Base-by-base conservation (phyloP, 92 coral and sea anemone species). In the Zoanthus sociatus region DNA sequence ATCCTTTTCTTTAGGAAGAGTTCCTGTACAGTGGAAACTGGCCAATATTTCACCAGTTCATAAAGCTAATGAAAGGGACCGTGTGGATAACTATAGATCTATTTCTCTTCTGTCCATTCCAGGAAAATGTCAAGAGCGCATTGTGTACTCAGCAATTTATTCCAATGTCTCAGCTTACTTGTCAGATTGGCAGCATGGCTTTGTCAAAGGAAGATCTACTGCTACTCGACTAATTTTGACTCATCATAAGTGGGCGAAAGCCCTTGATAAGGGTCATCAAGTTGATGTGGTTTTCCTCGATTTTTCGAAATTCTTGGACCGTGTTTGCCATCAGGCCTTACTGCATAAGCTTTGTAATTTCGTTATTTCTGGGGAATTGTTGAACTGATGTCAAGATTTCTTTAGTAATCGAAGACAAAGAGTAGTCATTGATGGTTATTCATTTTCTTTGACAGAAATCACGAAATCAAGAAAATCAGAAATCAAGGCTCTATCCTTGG, bases 41-140 rank as follows among this genome's bases (percentile, higher is more conserved):
- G 87, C 82, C 11, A 88, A 88, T 21, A 31, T 81, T 79, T 68
- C 90, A 33, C 87, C 87, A 2, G 87, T 88, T 72, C 71, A 46
- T 70, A 88, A 88, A 79, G 54, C 87, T 1, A 79, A 26, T 56
- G 87, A 71, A 4, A 88, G n/a, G 75, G 90, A 88, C 32, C 31
- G 72, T 47, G 90, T 81, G 12, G 87, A 88, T 78, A 88, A 88
- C 55, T 88, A 71, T 56, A 61, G 83, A 79, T 71, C 87, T n/a
- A 82, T 88, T 61, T 86, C 89, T 30, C 90, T 78, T 17, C 32
- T 88, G 73, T 88, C 90, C 77, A 88, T 81, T 61, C 81, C 90
- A 37, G 73, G 82, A 42, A 88, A 81, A 88, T 88, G 87, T 82
- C 83, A 88, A 73, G 87, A 82, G 68, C 71, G 66, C 53, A 88